Evolutionary conservation across 1,140 invertebrate genomes (phyloP), one percentile per base, ranked within the genome.

Genomic region (Rhyacophila brunnea): DNA sequence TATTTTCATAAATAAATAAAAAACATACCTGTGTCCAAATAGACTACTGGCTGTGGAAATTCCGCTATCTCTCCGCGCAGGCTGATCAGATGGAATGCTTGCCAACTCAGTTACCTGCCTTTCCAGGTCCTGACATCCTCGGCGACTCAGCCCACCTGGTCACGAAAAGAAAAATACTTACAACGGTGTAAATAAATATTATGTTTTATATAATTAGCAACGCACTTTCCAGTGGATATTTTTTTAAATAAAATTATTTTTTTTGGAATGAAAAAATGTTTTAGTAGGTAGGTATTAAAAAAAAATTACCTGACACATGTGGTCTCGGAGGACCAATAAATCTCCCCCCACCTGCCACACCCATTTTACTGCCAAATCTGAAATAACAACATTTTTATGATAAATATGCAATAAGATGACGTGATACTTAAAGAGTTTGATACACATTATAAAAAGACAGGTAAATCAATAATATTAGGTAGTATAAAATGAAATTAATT

Each of bases 41-140:
- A 78, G 66, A 52, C 77, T 79, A 59, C 77, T 79, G 2, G 75
- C 77, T 2, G 75, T 77, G 0, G 77, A 79, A 17, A 79, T 79
- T 0, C 77, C 77, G 4, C 75, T 77, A 57, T 79, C 77, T 35
- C 77, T 67, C 58, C 77, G 73, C 17, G 54, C 55, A n/a, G 58
- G 54, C 35, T 65, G 57, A 18, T 64, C 53, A 23, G 44, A 42
- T 1, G 74, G 73, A 7, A 71, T 55, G 9, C 69, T 71, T 2
- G 74, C 70, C 50, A 79, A 40, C 55, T 79, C 77, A 1, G 74
- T 73, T 0, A 74, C 68, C 0, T 65, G 64, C 18, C 56, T 52
- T 17, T 65, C 64, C 42, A 65, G 43, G 11, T 65, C 60, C 20
- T 52, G 53, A 50, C 44, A 42, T 18, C 51, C 54, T 47, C 36